Evolutionary conservation across 2,797 vertebrate species (phyloP), one percentile per base, ranked within the genome.

Genomic region (Pangasius macronema): DNA sequence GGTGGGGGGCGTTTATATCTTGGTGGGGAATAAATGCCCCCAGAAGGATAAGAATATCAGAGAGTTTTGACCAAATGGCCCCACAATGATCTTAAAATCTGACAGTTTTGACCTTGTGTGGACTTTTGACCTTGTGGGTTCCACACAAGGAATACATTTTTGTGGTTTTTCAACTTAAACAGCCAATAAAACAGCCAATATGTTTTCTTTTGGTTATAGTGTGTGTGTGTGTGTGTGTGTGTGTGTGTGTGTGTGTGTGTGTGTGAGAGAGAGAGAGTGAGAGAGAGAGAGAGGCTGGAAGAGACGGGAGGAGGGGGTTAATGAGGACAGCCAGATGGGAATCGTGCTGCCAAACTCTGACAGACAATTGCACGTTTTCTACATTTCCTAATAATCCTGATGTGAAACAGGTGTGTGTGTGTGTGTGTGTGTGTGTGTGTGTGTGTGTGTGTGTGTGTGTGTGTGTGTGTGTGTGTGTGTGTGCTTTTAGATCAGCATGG

Each of bases 241-340:
- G 42, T 46, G 77, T 75, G 68, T 65, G 80, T 39, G 77, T n/a
- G 46, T 9, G 51, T 53, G 13, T 53, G 11, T 14, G 51, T 14
- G 49, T 55, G 5, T n/a, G 24, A 49, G 76, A 68, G 14, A 61
- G 61, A 75, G 75, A 77, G 46, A 46, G 33, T 39, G 39, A 13
- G 82, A 24, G 61, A 75, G 30, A 33, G 46, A 18, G 51, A n/a
- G 24, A 80, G 42, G 24, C 33, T 33, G 27, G 73, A 42, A 84
- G 80, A 65, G 36, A 30, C 5, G 11, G 39, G 51, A 42, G 82
- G 59, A 42, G 36, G 46, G 72, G 77, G 85, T 86, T 76, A 85
- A 72, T 81, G 82, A 84, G 55, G 80, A 82, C 65, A 85, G 63
- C 63, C 85, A 89, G 88, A 91, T 89, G 87, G 87, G 83, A 75